Conservation (phyloP, 2,888 invertebrate genomes). For the Cephus runcator region DNA sequence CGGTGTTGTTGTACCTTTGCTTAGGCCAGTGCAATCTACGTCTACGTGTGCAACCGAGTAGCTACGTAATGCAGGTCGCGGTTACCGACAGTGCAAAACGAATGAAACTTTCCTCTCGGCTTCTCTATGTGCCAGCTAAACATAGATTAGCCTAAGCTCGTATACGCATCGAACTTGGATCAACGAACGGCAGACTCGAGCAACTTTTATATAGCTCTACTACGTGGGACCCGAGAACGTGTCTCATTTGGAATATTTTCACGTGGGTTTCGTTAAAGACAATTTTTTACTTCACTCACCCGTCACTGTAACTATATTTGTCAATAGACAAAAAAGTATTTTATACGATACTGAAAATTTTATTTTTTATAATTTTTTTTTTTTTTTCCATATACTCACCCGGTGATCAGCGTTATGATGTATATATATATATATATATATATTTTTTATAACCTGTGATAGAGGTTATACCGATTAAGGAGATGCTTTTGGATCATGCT, state of each 20-base stretch:
- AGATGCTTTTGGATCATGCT: too few species aligned
- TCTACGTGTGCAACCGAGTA: slow-evolving; percentile 4
- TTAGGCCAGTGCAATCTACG: neutral
- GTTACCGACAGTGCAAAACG: slow-evolving; percentile 47
- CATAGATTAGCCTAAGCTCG: neutral
- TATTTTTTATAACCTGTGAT: too few species aligned
- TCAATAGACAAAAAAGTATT: too few species aligned
- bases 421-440: too few species aligned
- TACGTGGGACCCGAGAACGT: neutral
- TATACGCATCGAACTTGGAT: slow-evolving; percentile 37
- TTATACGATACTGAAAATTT: too few species aligned
- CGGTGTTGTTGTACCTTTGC: slow-evolving; percentile 35
- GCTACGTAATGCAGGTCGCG: slow-evolving; percentile 55
- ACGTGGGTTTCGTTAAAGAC: neutral
- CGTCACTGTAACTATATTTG: too few species aligned
- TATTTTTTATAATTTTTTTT: too few species aligned
- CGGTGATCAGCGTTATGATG: too few species aligned
- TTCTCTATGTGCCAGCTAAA: slow-evolving; percentile 17
- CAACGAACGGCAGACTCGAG: slow-evolving; percentile 30
- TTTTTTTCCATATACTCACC: too few species aligned
- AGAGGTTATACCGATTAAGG: too few species aligned
- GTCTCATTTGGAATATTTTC: neutral
- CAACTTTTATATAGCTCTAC: neutral
- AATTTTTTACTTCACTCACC: too few species aligned
- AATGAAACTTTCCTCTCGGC: slow-evolving; percentile 20